A percentile compares a stretch with the other conserved stretches of the same genome.
phyloP scores from a whole-genome alignment of 2,113 vertebrate species.

The Psilopogon haemacephalus region DNA sequence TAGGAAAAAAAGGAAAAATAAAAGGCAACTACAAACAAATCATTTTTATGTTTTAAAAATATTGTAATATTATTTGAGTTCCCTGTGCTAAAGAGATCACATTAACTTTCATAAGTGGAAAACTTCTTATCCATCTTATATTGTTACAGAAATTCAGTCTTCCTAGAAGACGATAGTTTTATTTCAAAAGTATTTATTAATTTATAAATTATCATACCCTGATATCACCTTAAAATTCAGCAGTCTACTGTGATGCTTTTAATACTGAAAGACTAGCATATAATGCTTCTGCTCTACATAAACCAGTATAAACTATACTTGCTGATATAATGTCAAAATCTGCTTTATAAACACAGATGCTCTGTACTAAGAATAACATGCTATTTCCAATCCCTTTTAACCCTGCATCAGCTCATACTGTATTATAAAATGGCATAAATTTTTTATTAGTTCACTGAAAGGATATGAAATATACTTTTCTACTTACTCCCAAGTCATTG shows the following conservation, averaged over 20 bases:
- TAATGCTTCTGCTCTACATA: constrained; percentile 27
- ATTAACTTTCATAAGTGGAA: neutral
- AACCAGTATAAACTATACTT: constrained; percentile 53
- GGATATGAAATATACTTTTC: constrained; percentile 74
- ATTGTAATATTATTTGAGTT: neutral
- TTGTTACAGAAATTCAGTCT: neutral
- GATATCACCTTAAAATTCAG: constrained; percentile 19
- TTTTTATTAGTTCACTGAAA: constrained; percentile 78
- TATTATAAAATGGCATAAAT: constrained; percentile 78
- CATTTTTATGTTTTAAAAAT: neutral
- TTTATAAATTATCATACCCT: neutral
- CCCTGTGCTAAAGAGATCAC: neutral
- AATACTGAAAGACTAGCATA: constrained; percentile 40
- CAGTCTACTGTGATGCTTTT: neutral
- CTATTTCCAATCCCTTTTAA: constrained; percentile 58
- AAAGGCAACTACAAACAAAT: neutral
- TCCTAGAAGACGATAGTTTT: neutral
- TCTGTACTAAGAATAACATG: constrained; percentile 74
- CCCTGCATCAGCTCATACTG: constrained; percentile 68
- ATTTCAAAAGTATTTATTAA: neutral
- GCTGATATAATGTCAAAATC: constrained; percentile 69
- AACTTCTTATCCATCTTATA: neutral
- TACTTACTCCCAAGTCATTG: constrained; percentile 67
- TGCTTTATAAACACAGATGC: constrained; percentile 73
- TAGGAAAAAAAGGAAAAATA: neutral